These are phyloP conservation scores for Dipodomys merriami DNA, from an alignment of 2,113 vertebrate species.

Conservation along the genomic window DNA sequence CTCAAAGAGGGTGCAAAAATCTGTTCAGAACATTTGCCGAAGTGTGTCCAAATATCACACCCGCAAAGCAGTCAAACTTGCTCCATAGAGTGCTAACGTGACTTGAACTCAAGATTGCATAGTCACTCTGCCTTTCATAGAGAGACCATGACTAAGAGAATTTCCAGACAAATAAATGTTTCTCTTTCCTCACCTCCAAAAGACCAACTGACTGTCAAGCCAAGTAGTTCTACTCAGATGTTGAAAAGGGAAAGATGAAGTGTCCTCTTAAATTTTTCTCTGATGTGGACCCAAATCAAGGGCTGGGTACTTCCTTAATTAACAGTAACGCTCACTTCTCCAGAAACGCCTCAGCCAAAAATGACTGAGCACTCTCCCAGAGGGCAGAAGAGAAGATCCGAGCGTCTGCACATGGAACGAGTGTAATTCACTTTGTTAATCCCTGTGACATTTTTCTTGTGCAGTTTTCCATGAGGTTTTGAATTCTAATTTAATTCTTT, in stretches of 20 bases:
- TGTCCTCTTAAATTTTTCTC: conserved; percentile 9
- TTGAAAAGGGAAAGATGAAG: conserved; percentile 30
- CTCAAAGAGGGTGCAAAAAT: not conserved
- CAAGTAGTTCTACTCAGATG: not conserved
- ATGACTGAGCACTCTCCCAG: not conserved
- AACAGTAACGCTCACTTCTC: not conserved
- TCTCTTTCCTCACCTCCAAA: conserved; percentile 57
- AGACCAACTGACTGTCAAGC: conserved; percentile 7
- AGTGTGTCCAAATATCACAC: not conserved
- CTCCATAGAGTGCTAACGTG: not conserved
- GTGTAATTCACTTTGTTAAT: not conserved
- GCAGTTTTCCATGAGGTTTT: not conserved
- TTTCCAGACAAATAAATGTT: conserved; percentile 66
- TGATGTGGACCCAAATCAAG: not conserved
- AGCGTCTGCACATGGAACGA: not conserved
- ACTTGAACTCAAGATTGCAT: conserved; percentile 18
- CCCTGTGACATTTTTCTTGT: not conserved
- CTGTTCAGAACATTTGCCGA: not conserved
- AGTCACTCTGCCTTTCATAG: conserved; percentile 30
- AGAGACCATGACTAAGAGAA: conserved; percentile 56
- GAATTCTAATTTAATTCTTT: conserved; percentile 7
- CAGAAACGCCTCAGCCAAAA: not conserved
- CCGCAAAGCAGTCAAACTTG: not conserved
- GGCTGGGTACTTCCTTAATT: not conserved
- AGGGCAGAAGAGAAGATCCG: not conserved